Conservation (phyloP, 2,888 invertebrate genomes). For the Tanytarsus gracilentus region DNA sequence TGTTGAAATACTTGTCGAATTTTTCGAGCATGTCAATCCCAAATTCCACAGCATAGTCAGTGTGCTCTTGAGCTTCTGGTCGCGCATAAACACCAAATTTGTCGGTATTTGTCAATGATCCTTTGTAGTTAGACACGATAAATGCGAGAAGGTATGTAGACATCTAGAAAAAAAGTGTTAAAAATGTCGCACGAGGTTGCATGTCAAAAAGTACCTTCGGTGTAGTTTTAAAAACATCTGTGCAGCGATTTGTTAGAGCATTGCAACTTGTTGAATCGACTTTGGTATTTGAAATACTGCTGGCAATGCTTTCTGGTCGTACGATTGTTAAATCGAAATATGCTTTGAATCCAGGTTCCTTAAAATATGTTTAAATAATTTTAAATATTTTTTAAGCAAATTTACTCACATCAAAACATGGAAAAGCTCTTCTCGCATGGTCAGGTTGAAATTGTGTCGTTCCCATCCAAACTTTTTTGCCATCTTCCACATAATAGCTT, state of each 20-base stretch:
- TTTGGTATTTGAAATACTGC: constrained; percentile 32
- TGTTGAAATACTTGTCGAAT: constrained; percentile 50
- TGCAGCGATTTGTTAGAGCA: constrained; percentile 10
- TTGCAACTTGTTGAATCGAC: not conserved
- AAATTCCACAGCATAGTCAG: constrained; percentile 55
- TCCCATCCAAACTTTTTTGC: constrained; percentile 46
- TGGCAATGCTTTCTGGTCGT: constrained; percentile 36
- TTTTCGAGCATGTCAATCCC: constrained; percentile 47
- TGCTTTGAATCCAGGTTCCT: constrained; percentile 64
- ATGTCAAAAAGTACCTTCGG: too few relatives aligned
- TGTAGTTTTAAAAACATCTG: constrained; percentile 46
- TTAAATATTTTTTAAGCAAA: not conserved
- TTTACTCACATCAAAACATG: constrained; percentile 57
- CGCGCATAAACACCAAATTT: constrained; percentile 58
- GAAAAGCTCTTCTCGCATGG: constrained; percentile 61
- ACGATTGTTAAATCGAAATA: constrained; percentile 47
- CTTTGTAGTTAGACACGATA: constrained; percentile 62
- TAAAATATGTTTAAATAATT: constrained; percentile 41
- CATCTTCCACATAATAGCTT: constrained; percentile 36
- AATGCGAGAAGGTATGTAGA: constrained; percentile 79
- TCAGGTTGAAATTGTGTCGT: constrained; percentile 63
- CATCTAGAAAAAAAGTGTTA: constrained; percentile 44
- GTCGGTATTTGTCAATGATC: constrained; percentile 34
- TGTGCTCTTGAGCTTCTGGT: constrained; percentile 56
- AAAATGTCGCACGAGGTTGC: not conserved